Base-by-base conservation (phyloP, 1,140 invertebrate genomes). In the Pararge aegeria region DNA sequence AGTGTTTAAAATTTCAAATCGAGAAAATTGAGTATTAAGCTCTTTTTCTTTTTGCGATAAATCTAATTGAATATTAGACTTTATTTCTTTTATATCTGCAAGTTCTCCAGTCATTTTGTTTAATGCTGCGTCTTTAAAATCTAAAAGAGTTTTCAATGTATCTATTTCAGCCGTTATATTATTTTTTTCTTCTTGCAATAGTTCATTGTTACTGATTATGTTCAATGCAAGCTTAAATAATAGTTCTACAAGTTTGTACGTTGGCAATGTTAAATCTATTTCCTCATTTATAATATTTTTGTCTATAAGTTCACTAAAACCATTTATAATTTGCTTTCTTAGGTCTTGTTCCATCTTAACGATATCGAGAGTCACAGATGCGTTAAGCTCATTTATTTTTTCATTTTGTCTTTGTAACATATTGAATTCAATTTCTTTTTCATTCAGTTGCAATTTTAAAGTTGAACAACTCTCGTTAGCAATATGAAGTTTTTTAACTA, bases 291-390 rank as follows among this genome's bases (percentile, higher is more conserved):
- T 52, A 38, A 80, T 65, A 30, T 82, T 68, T 37, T 61, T 16
- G 29, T 78, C 40, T 5, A 63, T 12, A 20, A 89, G 62, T 48
- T 70, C 78, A 46, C 55, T 40, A 53, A 65, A 82, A 24, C 72
- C 58, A 15, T 71, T 64, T 20, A 27, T 53, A 42, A 83, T 58
- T 24, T 66, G 68, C 29, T 69, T 66, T 16, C 58, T 59, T 30
- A 86, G 52, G 12, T 75, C 68, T 50, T 77, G 20, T 49, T 89
- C 86, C 55, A 63, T 83, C 54, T 70, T 64, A 5, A 83, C 51
- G 19, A 89, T 75, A 56, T 86, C 76, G 20, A 80, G 40, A 16
- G 78, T 87, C 1, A 87, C 81, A 55, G 78, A 77, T 52, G 76
- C 77, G 61, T 60, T 82, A 38, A 89, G 80, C 64, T 87, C 80